A percentile compares a stretch with the other conserved stretches of the same genome.
Conservation (phyloP, 64 coral and sea anemone genomes). For the Acropora yongei region DNA sequence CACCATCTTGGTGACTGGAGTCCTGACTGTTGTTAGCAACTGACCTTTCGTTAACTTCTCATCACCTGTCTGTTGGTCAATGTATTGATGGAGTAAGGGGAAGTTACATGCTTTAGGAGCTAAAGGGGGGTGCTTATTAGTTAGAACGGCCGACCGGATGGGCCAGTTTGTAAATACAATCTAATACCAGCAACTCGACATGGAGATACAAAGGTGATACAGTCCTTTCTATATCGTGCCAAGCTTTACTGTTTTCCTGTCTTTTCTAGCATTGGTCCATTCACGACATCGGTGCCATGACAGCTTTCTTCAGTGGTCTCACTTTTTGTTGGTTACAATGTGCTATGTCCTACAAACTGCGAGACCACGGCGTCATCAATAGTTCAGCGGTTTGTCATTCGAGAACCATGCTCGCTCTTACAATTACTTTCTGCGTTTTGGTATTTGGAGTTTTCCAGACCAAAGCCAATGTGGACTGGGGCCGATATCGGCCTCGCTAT, state of each 20-base stretch:
- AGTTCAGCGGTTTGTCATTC: conserved; percentile 89
- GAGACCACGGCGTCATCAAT: conserved; percentile 93
- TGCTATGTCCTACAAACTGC: conserved; percentile 85
- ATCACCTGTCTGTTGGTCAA: too few species aligned
- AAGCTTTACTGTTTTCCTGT: neutral
- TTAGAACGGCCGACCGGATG: too few species aligned
- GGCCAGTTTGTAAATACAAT: too few species aligned
- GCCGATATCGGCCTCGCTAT: conserved; percentile 60
- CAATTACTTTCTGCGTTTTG: conserved; percentile 72
- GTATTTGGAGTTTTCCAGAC: conserved; percentile 75
- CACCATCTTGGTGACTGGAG: too few species aligned
- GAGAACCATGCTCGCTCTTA: conserved; percentile 64
- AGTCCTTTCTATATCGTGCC: neutral
- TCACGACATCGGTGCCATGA: conserved; percentile 81
- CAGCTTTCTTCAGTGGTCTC: conserved; percentile 69
- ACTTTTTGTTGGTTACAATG: conserved; percentile 88
- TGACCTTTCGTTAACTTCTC: too few species aligned
- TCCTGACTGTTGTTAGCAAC: too few species aligned
- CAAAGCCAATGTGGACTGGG: conserved; percentile 64
- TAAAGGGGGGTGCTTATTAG: too few species aligned
- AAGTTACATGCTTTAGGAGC: too few species aligned
- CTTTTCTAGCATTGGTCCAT: conserved; percentile 59
- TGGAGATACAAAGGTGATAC: neutral
- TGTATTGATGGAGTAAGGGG: too few species aligned
- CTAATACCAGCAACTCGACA: too few species aligned